Base-by-base conservation (phyloP, 2,888 invertebrate genomes). In the Meiosimyza platycephala region DNA sequence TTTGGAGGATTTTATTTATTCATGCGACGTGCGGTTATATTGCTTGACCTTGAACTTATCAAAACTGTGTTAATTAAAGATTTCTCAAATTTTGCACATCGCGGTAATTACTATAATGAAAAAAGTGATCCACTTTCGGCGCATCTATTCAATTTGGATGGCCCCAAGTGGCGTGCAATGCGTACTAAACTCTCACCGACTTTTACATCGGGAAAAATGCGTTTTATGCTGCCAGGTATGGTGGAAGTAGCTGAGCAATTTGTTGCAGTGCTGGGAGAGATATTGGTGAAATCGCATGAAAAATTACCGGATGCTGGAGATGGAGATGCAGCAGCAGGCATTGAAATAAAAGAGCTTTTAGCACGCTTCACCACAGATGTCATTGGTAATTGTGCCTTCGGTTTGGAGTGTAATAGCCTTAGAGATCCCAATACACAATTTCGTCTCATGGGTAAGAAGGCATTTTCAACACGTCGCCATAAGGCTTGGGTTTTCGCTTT, bases 141-240 rank as follows among this genome's bases (percentile, higher is more conserved):
- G 2, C 85, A 88, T 79, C 78, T 88, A 6, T 83, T 87, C 72
- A 80, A 83, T 67, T 73, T 87, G 73, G 85, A 85, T 16, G 88
- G 88, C 0, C 79, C 83, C 0, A 85, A 86, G 50, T 90, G 90
- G 90, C 88, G 86, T 68, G 81, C 84, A 28, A 81, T 89, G 75
- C 82, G 90, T 47, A 78, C 81, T 0, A 88, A 89, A 57, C 72
- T 89, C 64, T 87, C 88, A 3, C 88, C 89, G 1, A 88, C 89
- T 0, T 90, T 90, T 77, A 88, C 89, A 6, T 87, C 88, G 0
- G 87, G 88, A 6, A 89, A 89, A 80, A 88, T 90, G 84, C 89
- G 87, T 72, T 83, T 82, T 52, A 88, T 89, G 88, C 86, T 88
- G 77, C 82, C 84, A n/a, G 83, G 83, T 0, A 80, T 89, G 15